Base-by-base conservation (phyloP, 2,888 invertebrate species). In the Laothoe populi region DNA sequence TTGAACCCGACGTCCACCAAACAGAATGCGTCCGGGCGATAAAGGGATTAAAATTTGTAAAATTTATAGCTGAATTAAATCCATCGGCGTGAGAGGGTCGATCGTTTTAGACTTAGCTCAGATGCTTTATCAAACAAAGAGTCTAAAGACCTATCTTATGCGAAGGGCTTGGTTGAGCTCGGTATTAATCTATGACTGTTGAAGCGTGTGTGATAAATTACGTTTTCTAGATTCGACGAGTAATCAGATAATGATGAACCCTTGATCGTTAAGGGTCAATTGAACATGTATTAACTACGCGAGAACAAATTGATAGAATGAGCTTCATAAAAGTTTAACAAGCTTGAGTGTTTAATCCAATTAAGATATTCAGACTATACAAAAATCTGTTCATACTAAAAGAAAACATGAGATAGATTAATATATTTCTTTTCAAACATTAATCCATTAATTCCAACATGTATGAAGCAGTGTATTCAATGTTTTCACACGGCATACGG, bases 11-110 rank as follows among this genome's bases (percentile, higher is more conserved):
- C 65, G 70, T 71, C 70, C 71, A 74, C 83, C 83, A 83, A 85
- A 83, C 81, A 81, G 79, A 79, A 77, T 78, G 87, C 84, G 73
- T 66, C 73, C 69, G 71, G 68, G 74, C 83, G 90, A 90, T 90
- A 90, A 88, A 81, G 74, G 87, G 88, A 87, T 90, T 90, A 87
- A 87, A 87, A 82, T 86, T 83, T 82, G 79, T 82, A 83, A 86
- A 86, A 87, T 87, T 86, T 86, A 87, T 86, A 75, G 81, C 72
- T 42, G 78, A 72, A 79, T 83, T 79, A 81, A 77, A 73, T 68
- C 68, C 71, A 70, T 67, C 67, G 65, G 71, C 73, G 79, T 74
- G 74, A 74, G 72, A 74, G 77, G 75, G 62, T 48, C 21, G 23
- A 58, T 61, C 49, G 58, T 57, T 40, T 58, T 48, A 58, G 45